Evolutionary conservation across 2,113 vertebrate species (phyloP).

Genomic region (Nycticorax nycticorax): DNA sequence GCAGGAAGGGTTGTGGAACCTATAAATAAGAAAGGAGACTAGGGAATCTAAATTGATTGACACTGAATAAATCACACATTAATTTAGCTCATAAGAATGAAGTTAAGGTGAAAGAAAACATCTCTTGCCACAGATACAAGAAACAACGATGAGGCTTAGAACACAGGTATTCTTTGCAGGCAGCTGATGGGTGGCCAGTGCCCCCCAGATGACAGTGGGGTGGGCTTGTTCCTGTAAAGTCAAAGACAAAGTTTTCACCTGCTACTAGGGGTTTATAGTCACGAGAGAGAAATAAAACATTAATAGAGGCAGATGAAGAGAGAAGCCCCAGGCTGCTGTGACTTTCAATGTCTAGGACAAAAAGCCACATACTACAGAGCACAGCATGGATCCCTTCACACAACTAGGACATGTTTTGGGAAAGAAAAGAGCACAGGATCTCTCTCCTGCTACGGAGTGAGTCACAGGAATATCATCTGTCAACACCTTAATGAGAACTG

Average conservation of each 20-base stretch:
- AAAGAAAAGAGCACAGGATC: not conserved
- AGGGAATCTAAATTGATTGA: constrained; percentile 4
- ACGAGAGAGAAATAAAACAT: not conserved
- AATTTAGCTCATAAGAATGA: not conserved
- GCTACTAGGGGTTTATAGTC: not conserved
- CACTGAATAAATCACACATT: constrained; percentile 24
- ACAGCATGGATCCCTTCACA: not conserved
- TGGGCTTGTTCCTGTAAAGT: not conserved
- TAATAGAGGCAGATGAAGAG: not conserved
- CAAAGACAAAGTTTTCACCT: not conserved
- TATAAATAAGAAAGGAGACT: not conserved
- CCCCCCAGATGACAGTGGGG: not conserved
- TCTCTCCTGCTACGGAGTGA: not conserved
- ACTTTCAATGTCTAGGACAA: not conserved
- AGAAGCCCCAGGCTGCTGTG: not conserved
- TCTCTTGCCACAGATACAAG: not conserved
- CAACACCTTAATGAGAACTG: constrained; percentile 24
- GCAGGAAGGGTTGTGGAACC: not conserved
- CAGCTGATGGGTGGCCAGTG: not conserved
- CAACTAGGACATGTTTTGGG: not conserved
- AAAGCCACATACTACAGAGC: not conserved
- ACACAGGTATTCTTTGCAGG: not conserved
- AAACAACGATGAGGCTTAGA: not conserved
- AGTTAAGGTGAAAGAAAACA: not conserved
- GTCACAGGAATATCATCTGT: constrained; percentile 9